These are phyloP conservation scores for Brachionus koreanus DNA, from an alignment of 1,140 invertebrate genomes.

Conservation along the genomic window DNA sequence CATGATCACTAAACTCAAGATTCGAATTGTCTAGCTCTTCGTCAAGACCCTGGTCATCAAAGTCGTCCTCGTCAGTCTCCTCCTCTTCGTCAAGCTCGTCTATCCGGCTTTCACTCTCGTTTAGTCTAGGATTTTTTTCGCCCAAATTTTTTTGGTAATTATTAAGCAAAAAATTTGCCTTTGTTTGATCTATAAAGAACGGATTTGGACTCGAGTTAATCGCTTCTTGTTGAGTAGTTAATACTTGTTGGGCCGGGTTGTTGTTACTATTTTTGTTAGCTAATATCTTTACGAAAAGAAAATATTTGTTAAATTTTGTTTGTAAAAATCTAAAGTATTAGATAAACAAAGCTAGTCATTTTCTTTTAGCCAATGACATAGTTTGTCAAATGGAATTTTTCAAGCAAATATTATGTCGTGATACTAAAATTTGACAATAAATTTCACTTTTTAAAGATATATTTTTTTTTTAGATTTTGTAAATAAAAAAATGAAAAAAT, in stretches of 20 bases:
- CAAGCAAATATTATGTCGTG: not conserved
- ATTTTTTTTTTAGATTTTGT: too few species aligned
- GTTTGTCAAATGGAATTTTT: not conserved
- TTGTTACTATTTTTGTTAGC: slow-evolving; percentile 40
- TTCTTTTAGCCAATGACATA: not conserved
- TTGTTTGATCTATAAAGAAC: slow-evolving; percentile 32
- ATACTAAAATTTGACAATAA: too few species aligned
- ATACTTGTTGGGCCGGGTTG: not conserved
- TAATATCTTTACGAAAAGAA: slow-evolving; percentile 9
- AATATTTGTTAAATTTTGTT: slow-evolving; percentile 30
- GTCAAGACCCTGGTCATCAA: not conserved
- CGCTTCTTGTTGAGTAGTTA: not conserved
- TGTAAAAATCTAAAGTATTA: not conserved
- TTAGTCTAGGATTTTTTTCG: not conserved
- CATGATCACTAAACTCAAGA: slow-evolving; percentile 34
- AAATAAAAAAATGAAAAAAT: too few species aligned
- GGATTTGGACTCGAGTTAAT: not conserved
- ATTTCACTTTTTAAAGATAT: too few species aligned
- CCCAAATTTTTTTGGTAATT: slow-evolving; percentile 5
- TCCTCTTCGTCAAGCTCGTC: not conserved
- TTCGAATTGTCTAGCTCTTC: slow-evolving; percentile 17
- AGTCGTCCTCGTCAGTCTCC: not conserved
- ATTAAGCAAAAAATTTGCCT: not conserved
- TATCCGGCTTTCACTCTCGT: not conserved
- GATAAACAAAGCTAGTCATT: slow-evolving; percentile 8